These are phyloP conservation scores for Caenorhabditis uteleia DNA, from an alignment of 2,888 invertebrate species.

Conservation along the genomic window DNA sequence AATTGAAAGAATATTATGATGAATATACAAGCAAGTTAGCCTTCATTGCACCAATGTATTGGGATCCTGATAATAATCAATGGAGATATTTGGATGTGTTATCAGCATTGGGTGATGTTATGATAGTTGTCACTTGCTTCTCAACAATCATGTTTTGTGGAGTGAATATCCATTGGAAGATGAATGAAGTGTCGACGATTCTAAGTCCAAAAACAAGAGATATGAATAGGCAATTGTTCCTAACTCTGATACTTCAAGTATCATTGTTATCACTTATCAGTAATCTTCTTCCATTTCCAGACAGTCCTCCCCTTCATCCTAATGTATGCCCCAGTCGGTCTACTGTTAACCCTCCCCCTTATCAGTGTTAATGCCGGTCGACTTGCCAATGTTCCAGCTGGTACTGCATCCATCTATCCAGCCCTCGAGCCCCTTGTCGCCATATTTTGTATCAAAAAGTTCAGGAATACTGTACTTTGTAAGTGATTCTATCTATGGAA, in stretches of 20 bases:
- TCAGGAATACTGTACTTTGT: conserved; percentile 13
- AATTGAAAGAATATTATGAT: conserved; percentile 6
- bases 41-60: conserved; percentile 20
- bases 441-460: conserved; percentile 18
- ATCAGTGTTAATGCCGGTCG: conserved; percentile 10
- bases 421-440: conserved; percentile 20
- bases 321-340: conserved; percentile 24
- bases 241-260: conserved; percentile 17
- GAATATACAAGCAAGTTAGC: conserved; percentile 5
- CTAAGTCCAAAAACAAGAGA: conserved; percentile 19
- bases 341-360: conserved; percentile 14
- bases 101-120: conserved; percentile 8
- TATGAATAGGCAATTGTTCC: conserved; percentile 20
- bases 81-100: conserved; percentile 6
- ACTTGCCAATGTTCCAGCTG: conserved; percentile 5
- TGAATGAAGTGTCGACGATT: conserved; percentile 2
- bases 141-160: conserved; percentile 14
- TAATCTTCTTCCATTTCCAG: too few relatives aligned
- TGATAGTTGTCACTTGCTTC: conserved; percentile 14
- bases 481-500: neutral
- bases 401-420: conserved; percentile 9
- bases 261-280: too few relatives aligned
- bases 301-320: conserved; percentile 21
- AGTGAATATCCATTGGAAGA: conserved; percentile 2
- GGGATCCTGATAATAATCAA: conserved; percentile 6